Percentiles rank a stretch among this genome's conserved stretches.
Evolutionary conservation across 2,888 invertebrate genomes (phyloP).

Genomic region (Euplagia quadripunctaria): DNA sequence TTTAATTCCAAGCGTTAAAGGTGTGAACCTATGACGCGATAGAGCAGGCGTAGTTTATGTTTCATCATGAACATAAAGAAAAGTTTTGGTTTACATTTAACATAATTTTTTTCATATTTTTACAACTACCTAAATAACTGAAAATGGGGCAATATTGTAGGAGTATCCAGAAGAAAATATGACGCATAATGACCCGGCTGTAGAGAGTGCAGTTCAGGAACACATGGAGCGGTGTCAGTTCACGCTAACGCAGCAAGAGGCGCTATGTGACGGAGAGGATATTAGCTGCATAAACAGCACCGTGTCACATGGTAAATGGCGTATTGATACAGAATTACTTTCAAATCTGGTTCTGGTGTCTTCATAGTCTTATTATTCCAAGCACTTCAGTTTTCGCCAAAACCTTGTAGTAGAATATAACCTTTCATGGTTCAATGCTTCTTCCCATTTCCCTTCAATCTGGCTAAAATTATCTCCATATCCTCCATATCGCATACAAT

Average conservation of each 20-base stretch:
- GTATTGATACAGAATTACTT: background rate
- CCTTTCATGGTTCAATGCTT: no score
- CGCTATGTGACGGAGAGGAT: conserved; percentile 78
- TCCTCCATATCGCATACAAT: no score
- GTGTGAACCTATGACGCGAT: no score
- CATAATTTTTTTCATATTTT: background rate
- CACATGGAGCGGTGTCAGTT: conserved; percentile 75
- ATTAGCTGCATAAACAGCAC: conserved; percentile 61
- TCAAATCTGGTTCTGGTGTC: background rate
- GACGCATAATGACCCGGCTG: conserved; percentile 68
- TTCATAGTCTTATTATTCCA: no score
- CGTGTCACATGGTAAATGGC: conserved; percentile 59
- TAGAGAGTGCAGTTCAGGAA: conserved; percentile 68
- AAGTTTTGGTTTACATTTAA: background rate
- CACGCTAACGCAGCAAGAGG: conserved; percentile 78
- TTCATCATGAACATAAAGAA: background rate
- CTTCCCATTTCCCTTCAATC: no score
- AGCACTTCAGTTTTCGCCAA: no score
- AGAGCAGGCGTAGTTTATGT: background rate
- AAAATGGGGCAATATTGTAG: conserved; percentile 43
- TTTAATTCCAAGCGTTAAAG: no score
- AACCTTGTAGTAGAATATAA: no score
- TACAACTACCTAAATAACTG: background rate
- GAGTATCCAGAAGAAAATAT: conserved; percentile 62
- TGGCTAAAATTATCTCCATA: no score